Percentiles rank a stretch among this genome's conserved stretches.
Conservation (phyloP, 2,888 invertebrate species). For the Prosopocoilus inquinatus region DNA sequence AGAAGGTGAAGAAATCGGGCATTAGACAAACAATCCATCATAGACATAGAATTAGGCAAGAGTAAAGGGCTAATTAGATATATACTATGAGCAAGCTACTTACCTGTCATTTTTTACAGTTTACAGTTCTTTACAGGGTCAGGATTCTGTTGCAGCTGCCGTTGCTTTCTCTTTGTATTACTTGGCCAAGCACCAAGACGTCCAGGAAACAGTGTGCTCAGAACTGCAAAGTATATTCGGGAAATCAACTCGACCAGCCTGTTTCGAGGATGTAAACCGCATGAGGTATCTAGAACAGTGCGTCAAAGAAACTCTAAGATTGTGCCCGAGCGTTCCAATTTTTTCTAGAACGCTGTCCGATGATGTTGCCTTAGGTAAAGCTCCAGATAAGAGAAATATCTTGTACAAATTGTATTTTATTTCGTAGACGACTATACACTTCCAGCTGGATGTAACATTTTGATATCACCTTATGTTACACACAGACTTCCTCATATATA, state of each 20-base stretch:
- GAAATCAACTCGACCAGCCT: slow-evolving; percentile 51
- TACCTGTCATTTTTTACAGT: too few relatives aligned
- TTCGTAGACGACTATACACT: slow-evolving; percentile 27
- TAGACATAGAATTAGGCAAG: too few relatives aligned
- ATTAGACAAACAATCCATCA: too few relatives aligned
- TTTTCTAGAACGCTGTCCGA: slow-evolving; percentile 60
- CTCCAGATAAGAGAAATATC: neutral
- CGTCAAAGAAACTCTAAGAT: slow-evolving; percentile 65
- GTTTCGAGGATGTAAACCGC: slow-evolving; percentile 59
- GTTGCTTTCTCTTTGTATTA: slow-evolving; percentile 57
- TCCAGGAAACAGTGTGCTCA: slow-evolving; percentile 53
- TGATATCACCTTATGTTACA: slow-evolving; percentile 42
- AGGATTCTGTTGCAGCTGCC: slow-evolving; percentile 61
- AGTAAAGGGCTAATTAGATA: too few relatives aligned
- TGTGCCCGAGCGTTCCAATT: slow-evolving; percentile 68
- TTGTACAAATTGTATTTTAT: slow-evolving; percentile 35
- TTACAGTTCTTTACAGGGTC: slow-evolving; percentile 49
- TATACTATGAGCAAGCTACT: too few relatives aligned
- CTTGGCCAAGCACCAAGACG: slow-evolving; percentile 55
- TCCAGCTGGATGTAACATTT: slow-evolving; percentile 19
- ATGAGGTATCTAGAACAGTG: slow-evolving; percentile 69
- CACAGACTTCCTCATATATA: slow-evolving; percentile 64
- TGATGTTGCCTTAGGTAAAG: slow-evolving; percentile 58
- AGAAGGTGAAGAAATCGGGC: too few relatives aligned
- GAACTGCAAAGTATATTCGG: slow-evolving; percentile 55